phyloP scores from a whole-genome alignment of 2,113 vertebrate species.

The Solea senegalensis region DNA sequence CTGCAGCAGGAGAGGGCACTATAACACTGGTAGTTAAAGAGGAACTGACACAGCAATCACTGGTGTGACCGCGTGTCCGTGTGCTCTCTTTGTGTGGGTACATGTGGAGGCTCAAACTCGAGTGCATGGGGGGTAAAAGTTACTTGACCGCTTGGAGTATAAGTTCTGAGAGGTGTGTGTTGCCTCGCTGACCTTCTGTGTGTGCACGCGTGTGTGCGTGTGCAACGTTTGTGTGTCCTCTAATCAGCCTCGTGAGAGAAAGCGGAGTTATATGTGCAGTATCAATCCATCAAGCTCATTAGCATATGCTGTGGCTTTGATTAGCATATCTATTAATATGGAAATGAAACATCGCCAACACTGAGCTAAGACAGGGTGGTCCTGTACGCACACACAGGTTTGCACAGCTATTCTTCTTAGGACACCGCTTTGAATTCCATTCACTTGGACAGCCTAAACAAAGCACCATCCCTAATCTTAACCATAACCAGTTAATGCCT shows the following conservation, averaged over 20 bases:
- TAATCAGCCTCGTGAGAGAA: conserved; percentile 51
- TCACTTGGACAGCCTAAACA: too few relatives aligned
- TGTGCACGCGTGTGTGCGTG: conserved; percentile 10
- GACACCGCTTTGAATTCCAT: too few relatives aligned
- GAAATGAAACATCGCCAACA: conserved; percentile 68
- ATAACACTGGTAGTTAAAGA: conserved; percentile 15
- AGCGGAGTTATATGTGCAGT: conserved; percentile 60
- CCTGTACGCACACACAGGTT: conserved; percentile 3
- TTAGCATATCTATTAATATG: conserved; percentile 82
- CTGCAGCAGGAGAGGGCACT: conserved; percentile 38
- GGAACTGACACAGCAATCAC: conserved; percentile 33
- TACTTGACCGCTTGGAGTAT: conserved; percentile 7
- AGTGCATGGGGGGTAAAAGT: conserved; percentile 17
- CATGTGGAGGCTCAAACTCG: conserved; percentile 10
- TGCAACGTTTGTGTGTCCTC: conserved; percentile 14
- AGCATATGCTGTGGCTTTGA: conserved; percentile 73
- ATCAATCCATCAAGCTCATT: conserved; percentile 79
- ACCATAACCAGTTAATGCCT: too few relatives aligned
- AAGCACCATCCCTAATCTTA: too few relatives aligned
- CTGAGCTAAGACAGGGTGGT: conserved; percentile 34
- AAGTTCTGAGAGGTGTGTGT: conserved; percentile 5
- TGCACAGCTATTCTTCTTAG: too few relatives aligned
- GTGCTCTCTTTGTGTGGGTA: background rate
- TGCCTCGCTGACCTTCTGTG: conserved; percentile 26
- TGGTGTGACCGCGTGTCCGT: conserved; percentile 2